A percentile compares a stretch with the other conserved stretches of the same genome.
Evolutionary conservation across 2,113 vertebrate species (phyloP).

Genomic region (Carollia perspicillata): DNA sequence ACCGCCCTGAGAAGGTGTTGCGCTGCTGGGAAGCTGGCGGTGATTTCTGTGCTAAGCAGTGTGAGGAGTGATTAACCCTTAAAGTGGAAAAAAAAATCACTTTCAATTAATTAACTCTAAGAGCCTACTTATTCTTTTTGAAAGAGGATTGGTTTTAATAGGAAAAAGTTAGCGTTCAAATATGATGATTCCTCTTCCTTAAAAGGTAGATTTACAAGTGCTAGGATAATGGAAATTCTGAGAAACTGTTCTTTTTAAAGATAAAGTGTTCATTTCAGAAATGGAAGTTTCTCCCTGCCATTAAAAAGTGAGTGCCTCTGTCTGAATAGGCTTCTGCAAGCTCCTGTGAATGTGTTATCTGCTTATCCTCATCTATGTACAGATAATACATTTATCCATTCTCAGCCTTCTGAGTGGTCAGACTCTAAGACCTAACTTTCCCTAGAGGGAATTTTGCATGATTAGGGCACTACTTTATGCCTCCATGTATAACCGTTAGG

Average conservation of each 20-base stretch:
- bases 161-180: neutral
- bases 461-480: rapidly evolving
- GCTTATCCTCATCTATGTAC: neutral
- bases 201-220: neutral
- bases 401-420: neutral
- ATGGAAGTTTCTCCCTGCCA: neutral
- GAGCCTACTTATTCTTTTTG: neutral
- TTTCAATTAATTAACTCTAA: neutral
- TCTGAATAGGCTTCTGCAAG: neutral
- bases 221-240: neutral
- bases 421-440: neutral
- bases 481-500: neutral
- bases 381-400: neutral
- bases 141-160: neutral
- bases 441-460: neutral
- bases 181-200: neutral
- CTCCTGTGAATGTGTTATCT: neutral
- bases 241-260: neutral
- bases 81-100: neutral
- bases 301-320: neutral
- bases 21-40: rapidly evolving
- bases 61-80: neutral
- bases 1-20: neutral
- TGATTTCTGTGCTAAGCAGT: neutral
- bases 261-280: neutral